Percentiles rank a stretch among this genome's conserved stretches.
phyloP scores from a whole-genome alignment of 2,113 vertebrate genomes.

The Heptranchias perlo region DNA sequence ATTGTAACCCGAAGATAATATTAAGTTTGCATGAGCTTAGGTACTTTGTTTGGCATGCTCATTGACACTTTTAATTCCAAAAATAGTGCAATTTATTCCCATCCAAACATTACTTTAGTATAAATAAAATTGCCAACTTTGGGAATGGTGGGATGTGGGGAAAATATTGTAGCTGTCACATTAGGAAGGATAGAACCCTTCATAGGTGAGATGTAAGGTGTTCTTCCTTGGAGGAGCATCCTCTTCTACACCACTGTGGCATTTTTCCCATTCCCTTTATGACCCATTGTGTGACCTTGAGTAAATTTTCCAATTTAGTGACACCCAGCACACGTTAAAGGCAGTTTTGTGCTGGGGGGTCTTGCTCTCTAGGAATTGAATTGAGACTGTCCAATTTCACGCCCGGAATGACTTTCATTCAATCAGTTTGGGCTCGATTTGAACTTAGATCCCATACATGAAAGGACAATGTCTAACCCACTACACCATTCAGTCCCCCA shows the following conservation, averaged over 20 bases:
- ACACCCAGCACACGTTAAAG: neutral
- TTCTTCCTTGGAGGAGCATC: neutral
- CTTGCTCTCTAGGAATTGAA: neutral
- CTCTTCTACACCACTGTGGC: neutral
- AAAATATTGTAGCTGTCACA: neutral
- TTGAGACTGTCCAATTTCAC: neutral
- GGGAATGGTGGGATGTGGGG: neutral
- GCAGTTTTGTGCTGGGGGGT: neutral
- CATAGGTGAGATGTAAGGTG: neutral
- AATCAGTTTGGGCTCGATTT: neutral
- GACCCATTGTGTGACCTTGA: constrained; percentile 5
- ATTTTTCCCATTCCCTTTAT: neutral
- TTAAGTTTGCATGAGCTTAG: neutral
- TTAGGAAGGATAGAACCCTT: neutral
- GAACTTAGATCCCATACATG: neutral
- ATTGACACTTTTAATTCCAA: neutral
- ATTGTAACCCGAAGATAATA: neutral
- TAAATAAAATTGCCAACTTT: neutral
- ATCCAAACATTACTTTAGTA: neutral
- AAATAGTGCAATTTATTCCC: neutral
- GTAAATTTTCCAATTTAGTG: neutral
- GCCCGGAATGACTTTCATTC: neutral
- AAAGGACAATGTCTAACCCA: neutral
- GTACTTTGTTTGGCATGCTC: neutral
- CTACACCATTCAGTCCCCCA: neutral